Percentiles rank a stretch among this genome's conserved stretches.
Evolutionary conservation across 1,140 invertebrate genomes (phyloP).

Genomic region (Ostrea denselamellosa): DNA sequence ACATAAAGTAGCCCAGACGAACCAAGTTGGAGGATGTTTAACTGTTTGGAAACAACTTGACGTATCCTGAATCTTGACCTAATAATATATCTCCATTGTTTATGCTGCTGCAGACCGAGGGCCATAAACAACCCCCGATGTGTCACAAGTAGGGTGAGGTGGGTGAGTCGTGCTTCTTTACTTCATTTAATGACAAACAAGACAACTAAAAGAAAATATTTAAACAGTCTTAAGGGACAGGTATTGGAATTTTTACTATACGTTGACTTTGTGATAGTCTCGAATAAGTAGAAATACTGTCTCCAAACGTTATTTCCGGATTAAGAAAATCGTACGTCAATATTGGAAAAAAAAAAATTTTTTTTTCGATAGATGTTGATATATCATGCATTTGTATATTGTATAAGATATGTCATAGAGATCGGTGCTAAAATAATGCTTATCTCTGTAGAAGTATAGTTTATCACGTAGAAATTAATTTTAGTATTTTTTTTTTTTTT

Average conservation of each 20-base stretch:
- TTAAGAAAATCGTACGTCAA: too few species aligned
- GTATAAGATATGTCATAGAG: too few species aligned
- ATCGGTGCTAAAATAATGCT: too few species aligned
- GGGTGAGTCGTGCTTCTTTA: background rate
- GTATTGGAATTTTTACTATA: background rate
- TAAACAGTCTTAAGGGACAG: background rate
- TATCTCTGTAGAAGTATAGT: too few species aligned
- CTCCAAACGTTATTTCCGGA: too few species aligned
- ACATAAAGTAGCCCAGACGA: background rate
- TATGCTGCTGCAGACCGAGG: background rate
- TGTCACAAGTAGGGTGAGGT: slow-evolving; percentile 33
- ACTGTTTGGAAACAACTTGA: background rate
- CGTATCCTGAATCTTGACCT: background rate
- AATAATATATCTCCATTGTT: background rate
- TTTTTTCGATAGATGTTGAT: too few species aligned
- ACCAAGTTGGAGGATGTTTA: background rate
- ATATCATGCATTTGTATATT: too few species aligned
- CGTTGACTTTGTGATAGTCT: background rate
- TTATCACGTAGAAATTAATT: too few species aligned
- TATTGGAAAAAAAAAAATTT: too few species aligned
- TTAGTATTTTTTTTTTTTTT: too few species aligned
- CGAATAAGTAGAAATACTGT: too few species aligned
- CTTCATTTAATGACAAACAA: background rate
- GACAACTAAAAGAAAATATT: background rate
- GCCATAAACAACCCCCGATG: background rate